phyloP scores from a whole-genome alignment of 2,113 vertebrate species.

The Pituophis catenifer region DNA sequence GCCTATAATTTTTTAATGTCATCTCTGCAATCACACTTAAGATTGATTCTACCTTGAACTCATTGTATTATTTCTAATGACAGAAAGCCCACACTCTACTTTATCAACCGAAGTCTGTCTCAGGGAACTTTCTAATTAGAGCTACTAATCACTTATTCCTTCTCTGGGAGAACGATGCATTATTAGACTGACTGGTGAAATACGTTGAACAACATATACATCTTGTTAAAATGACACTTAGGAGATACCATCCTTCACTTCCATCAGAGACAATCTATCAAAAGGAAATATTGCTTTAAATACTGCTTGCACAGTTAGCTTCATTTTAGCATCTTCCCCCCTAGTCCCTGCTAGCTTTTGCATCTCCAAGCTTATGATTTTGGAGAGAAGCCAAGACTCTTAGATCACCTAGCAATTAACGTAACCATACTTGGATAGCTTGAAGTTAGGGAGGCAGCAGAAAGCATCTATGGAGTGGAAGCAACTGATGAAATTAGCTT shows the following conservation, averaged over 20 bases:
- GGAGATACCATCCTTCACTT: constrained; percentile 64
- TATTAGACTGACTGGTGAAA: constrained; percentile 63
- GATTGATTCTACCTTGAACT: constrained; percentile 64
- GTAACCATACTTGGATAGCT: constrained; percentile 47
- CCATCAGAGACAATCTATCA: constrained; percentile 68
- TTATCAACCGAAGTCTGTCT: constrained; percentile 65
- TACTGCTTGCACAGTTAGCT: constrained; percentile 49
- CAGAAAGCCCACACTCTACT: constrained; percentile 46
- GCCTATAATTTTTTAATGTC: constrained; percentile 54
- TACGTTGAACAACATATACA: constrained; percentile 61
- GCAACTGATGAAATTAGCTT: constrained; percentile 52
- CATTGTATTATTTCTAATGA: constrained; percentile 60
- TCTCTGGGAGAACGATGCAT: constrained; percentile 57
- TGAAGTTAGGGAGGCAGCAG: constrained; percentile 43
- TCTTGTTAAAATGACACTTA: constrained; percentile 69
- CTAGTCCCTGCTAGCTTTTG: constrained; percentile 33
- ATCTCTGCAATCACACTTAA: constrained; percentile 44
- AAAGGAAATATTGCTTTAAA: constrained; percentile 62
- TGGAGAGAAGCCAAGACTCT: constrained; percentile 37
- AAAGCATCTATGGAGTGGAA: constrained; percentile 46
- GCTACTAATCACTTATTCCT: constrained; percentile 71
- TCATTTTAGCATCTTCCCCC: constrained; percentile 35
- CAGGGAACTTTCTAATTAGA: constrained; percentile 72
- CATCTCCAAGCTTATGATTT: constrained; percentile 36
- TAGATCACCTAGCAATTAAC: constrained; percentile 62